Evolutionary conservation across 1,140 invertebrate genomes (phyloP).

Genomic region (Vanessa atalanta): DNA sequence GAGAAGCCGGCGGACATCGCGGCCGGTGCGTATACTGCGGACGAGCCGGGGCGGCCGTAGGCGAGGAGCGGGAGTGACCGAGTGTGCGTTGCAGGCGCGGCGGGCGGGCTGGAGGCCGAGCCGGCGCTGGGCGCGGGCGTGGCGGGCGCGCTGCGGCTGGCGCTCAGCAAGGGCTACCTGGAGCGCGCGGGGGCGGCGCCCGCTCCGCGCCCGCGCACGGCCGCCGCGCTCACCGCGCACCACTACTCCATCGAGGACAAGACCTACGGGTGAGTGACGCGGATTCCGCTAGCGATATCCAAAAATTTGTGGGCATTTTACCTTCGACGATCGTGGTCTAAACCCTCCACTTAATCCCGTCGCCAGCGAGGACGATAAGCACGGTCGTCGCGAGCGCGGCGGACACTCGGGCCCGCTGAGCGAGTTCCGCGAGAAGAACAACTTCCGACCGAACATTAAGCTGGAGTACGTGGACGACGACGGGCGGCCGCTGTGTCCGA

Average conservation of each 20-base stretch:
- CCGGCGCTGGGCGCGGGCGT: slow-evolving; percentile 96
- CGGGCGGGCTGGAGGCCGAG: slow-evolving; percentile 90
- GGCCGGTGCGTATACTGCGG: slow-evolving; percentile 42
- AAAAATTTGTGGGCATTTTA: too few relatives aligned
- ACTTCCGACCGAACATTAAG: slow-evolving; percentile 97
- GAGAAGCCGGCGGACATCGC: slow-evolving; percentile 60
- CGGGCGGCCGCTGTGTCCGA: slow-evolving; percentile 92
- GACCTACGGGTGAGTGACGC: slow-evolving; percentile 84
- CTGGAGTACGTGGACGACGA: slow-evolving; percentile 99
- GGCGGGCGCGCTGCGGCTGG: slow-evolving; percentile 94
- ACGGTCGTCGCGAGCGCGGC: slow-evolving; percentile 64
- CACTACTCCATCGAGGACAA: slow-evolving; percentile 98
- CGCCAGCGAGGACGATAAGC: slow-evolving; percentile 64
- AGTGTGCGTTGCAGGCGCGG: slow-evolving; percentile 8
- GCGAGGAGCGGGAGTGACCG: background rate
- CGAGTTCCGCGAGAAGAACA: slow-evolving; percentile 97
- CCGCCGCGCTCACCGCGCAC: slow-evolving; percentile 88
- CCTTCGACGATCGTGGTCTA: too few relatives aligned
- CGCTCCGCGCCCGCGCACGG: slow-evolving; percentile 67
- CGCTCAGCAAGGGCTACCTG: slow-evolving; percentile 93
- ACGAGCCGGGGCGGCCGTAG: background rate
- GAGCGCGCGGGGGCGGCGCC: slow-evolving; percentile 77
- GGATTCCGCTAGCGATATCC: too few relatives aligned
- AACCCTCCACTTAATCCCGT: background rate
- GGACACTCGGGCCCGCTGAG: slow-evolving; percentile 86